Evolutionary conservation across 1,140 invertebrate species (phyloP).

Genomic region (Trachymyrmex cornetzi): DNA sequence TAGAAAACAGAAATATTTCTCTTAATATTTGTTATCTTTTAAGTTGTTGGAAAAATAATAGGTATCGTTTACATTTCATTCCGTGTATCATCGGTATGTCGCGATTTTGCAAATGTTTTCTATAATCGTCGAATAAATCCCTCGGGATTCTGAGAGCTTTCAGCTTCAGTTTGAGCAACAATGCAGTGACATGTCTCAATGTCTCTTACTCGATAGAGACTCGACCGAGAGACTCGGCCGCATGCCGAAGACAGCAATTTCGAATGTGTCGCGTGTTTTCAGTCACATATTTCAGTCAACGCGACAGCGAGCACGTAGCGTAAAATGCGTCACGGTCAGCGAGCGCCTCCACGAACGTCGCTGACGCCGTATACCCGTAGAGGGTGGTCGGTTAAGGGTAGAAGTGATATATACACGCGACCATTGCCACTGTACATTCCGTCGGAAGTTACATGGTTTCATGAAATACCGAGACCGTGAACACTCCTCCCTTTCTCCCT

Average conservation of each 20-base stretch:
- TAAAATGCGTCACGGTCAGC: slow-evolving; percentile 79
- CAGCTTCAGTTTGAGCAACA: slow-evolving; percentile 9
- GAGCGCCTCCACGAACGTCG: slow-evolving; percentile 62
- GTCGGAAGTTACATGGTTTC: slow-evolving; percentile 68
- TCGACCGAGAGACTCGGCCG: slow-evolving; percentile 32
- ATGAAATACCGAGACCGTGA: slow-evolving; percentile 75
- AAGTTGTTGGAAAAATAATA: not conserved
- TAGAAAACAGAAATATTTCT: too few species aligned
- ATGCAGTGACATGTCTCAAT: slow-evolving; percentile 35
- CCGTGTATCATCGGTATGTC: not conserved
- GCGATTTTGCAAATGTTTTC: not conserved
- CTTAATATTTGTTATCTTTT: not conserved
- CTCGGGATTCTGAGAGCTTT: not conserved
- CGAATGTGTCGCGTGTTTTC: slow-evolving; percentile 61
- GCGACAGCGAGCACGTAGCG: slow-evolving; percentile 71
- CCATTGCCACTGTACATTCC: slow-evolving; percentile 77
- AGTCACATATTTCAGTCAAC: slow-evolving; percentile 66
- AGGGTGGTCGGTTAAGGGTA: slow-evolving; percentile 67
- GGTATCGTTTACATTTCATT: slow-evolving; percentile 32
- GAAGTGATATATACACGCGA: slow-evolving; percentile 78
- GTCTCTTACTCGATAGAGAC: slow-evolving; percentile 27
- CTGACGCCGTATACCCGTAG: slow-evolving; percentile 43
- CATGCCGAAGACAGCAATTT: slow-evolving; percentile 64
- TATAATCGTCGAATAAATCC: slow-evolving; percentile 34
- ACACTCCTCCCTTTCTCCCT: slow-evolving; percentile 21